Percentiles rank a stretch among this genome's conserved stretches.
Conservation (phyloP, 2,888 invertebrate genomes). For the Drosophila mercatorum region DNA sequence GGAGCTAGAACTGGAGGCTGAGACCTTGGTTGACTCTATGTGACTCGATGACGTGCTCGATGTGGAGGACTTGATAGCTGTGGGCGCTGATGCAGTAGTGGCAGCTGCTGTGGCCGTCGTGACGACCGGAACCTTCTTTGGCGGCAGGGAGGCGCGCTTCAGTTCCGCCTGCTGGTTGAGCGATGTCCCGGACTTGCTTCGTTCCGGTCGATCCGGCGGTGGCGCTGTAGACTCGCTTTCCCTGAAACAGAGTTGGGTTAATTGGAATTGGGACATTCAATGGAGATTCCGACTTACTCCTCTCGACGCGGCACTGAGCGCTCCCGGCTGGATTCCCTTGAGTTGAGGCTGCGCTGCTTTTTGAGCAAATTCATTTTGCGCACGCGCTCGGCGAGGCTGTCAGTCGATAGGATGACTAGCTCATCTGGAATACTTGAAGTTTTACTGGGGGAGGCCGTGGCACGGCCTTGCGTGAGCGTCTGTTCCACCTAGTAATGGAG, state of each 20-base stretch:
- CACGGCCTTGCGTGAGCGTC: conserved; percentile 85
- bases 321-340: conserved; percentile 83
- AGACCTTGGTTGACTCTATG: conserved; percentile 31
- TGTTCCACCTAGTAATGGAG: conserved; percentile 82
- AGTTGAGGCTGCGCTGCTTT: conserved; percentile 83
- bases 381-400: conserved; percentile 89
- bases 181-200: conserved; percentile 69
- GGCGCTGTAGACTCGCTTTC: conserved; percentile 67
- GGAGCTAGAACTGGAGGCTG: conserved; percentile 22
- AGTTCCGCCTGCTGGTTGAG: conserved; percentile 61
- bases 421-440: conserved; percentile 85
- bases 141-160: conserved; percentile 75
- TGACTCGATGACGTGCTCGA: conserved; percentile 8
- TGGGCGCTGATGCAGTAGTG: conserved; percentile 25
- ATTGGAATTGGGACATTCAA: not conserved
- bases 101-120: conserved; percentile 35
- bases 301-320: conserved; percentile 82
- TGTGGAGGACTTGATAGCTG: conserved; percentile 13
- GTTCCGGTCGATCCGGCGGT: conserved; percentile 81
- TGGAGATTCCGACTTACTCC: conserved; percentile 66
- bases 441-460: conserved; percentile 86
- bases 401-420: conserved; percentile 88
- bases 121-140: conserved; percentile 72
- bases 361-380: conserved; percentile 88
- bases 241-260: conserved; percentile 32